Evolutionary conservation across 2,113 vertebrate species (phyloP), one percentile per base, ranked within the genome.

Genomic region (Synodontis membranacea): DNA sequence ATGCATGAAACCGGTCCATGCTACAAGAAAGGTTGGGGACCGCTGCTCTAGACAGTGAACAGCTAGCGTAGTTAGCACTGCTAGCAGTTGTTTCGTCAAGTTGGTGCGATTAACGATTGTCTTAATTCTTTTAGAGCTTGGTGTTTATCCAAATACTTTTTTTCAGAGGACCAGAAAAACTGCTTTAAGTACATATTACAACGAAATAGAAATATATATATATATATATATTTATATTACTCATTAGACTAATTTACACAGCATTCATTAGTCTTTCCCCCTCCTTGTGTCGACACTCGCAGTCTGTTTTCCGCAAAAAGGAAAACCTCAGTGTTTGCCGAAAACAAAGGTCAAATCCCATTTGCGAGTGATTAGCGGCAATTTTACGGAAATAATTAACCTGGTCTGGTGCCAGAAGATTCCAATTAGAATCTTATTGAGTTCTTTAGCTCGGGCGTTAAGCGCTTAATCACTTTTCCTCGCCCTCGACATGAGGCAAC

Each of bases 391-490:
- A 85, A 66, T 79, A 79, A 79, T 50, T 48, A 31, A 64, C 54
- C 74, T 85, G 84, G 74, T 52, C 66, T 23, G 12, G 75, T 64
- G 58, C 44, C 54, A 85, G 84, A 85, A 79, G 58, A 64, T 62
- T 79, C 75, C 54, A 76, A 78, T 83, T 85, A 85, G 44, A 34
- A 62, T 50, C 74, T 76, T 54, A 84, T 75, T 42, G 72, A 85
- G 58, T 64, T 79, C 62, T 34, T 28, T 48, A 60, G 72, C 31
- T 62, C 21, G 25, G 25, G 42, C 19, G 58, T 62, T 85, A 85
- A 85, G 74, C 56, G 11, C 74, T 78, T 60, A 76, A 85, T 83
- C 58, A 37, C 83, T 75, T 42, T 84, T 76, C 84, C 39, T 58
- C 28, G 39, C 84, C 70, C 68, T 48, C 37, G 2, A 60, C 52